phyloP scores from a whole-genome alignment of 2,888 invertebrate species.

The Punctoribates punctum region DNA sequence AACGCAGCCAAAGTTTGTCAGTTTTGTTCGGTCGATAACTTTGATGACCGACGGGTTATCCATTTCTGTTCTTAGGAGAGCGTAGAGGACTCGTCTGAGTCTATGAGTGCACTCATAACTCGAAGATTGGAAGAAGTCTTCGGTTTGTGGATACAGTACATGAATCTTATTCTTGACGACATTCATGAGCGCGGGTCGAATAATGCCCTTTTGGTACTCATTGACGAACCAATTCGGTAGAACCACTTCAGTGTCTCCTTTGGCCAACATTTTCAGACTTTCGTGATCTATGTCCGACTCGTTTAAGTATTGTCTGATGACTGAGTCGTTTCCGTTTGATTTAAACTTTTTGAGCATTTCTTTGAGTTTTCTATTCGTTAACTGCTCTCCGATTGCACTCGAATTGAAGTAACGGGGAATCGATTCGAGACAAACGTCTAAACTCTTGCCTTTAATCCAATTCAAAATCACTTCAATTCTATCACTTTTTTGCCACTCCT shows the following conservation, averaged over 20 bases:
- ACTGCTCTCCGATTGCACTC: neutral
- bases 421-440: neutral
- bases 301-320: neutral
- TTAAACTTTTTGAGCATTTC: neutral
- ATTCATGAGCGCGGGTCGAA: constrained; percentile 6
- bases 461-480: neutral
- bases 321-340: neutral
- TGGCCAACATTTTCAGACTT: neutral
- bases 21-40: neutral
- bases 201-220: constrained; percentile 7
- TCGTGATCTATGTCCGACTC: neutral
- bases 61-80: neutral
- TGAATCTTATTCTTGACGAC: neutral
- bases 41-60: neutral
- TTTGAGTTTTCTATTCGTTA: neutral
- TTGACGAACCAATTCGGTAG: constrained; percentile 1
- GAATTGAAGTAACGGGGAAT: neutral
- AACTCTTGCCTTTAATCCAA: neutral
- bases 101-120: neutral
- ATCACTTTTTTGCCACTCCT: neutral
- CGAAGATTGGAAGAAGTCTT: neutral
- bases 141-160: neutral
- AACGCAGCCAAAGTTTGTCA: neutral
- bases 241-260: neutral
- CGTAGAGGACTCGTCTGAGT: neutral